Evolutionary conservation across 2,888 invertebrate species (phyloP).

Genomic region (Timema podura): DNA sequence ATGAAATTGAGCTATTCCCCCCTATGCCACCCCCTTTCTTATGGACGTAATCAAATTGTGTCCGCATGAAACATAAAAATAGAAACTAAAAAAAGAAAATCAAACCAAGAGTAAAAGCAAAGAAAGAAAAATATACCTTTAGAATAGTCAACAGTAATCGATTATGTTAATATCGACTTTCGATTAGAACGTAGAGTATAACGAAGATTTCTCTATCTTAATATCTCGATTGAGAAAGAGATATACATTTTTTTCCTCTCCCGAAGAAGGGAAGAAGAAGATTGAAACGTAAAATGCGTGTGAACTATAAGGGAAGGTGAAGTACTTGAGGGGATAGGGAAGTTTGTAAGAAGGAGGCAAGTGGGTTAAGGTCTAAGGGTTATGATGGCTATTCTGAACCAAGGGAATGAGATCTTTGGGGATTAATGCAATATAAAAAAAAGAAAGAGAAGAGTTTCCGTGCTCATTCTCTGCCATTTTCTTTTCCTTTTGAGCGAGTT

Average conservation of each 20-base stretch:
- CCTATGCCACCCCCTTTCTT: no score
- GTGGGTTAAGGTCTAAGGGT: no score
- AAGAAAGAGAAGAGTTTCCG: background rate
- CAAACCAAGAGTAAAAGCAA: no score
- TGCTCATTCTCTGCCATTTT: background rate
- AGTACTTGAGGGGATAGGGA: no score
- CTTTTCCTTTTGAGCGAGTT: slow-evolving; percentile 11
- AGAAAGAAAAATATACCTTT: no score
- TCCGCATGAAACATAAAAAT: background rate
- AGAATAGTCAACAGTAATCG: slow-evolving; percentile 7
- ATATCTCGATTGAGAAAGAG: background rate
- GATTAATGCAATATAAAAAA: slow-evolving; percentile 11
- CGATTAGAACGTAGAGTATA: slow-evolving; percentile 11
- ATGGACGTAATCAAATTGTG: no score
- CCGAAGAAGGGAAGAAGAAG: background rate
- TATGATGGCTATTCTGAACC: no score
- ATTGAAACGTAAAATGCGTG: slow-evolving; percentile 17
- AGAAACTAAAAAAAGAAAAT: background rate
- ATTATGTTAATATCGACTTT: slow-evolving; percentile 16
- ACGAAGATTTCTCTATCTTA: background rate
- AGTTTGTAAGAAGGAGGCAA: no score
- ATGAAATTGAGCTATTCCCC: no score
- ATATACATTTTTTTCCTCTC: background rate
- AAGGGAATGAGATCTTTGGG: background rate
- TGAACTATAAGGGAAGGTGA: background rate